Evolutionary conservation across 2,797 vertebrate genomes (phyloP).

Genomic region (Prionace glauca): DNA sequence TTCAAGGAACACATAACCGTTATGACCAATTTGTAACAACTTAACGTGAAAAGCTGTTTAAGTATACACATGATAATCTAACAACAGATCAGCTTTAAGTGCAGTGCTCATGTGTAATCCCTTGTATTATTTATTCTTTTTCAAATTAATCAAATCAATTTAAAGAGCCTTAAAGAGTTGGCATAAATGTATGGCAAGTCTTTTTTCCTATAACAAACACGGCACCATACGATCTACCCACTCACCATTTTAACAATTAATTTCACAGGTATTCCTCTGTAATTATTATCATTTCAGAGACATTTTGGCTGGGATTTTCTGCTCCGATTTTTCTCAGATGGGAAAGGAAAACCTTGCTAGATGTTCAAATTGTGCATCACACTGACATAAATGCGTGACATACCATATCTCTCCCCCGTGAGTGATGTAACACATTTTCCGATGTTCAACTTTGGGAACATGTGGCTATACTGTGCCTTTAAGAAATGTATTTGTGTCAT

Average conservation of each 20-base stretch:
- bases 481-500: no score
- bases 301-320: neutral
- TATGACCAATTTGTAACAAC: neutral
- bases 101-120: neutral
- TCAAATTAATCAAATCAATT: slow-evolving; percentile 3
- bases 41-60: neutral
- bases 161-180: neutral
- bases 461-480: no score
- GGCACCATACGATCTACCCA: neutral
- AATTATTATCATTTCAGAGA: neutral
- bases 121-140: slow-evolving; percentile 8
- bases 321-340: no score
- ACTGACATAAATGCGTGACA: no score
- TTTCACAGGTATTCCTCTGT: neutral
- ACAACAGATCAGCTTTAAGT: neutral
- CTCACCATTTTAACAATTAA: neutral
- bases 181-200: neutral
- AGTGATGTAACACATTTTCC: no score
- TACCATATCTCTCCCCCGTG: no score
- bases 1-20: neutral
- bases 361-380: no score
- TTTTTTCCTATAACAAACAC: neutral
- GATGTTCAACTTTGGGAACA: no score
- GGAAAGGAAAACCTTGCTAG: no score
- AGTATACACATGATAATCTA: neutral